Evolutionary conservation across 2,888 invertebrate genomes (phyloP).

Genomic region (Amiota mariae): DNA sequence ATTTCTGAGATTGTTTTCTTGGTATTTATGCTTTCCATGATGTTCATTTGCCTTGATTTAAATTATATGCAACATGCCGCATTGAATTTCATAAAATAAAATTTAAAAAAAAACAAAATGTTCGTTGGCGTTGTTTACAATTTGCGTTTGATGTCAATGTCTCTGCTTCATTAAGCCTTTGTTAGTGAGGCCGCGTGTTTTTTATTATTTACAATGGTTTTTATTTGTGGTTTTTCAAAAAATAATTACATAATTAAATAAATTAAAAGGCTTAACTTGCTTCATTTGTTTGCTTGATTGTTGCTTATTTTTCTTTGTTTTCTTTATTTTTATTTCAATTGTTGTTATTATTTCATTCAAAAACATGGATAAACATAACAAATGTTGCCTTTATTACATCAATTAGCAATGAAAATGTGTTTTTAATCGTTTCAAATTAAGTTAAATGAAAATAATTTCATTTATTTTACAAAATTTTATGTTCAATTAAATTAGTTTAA

Average conservation of each 20-base stretch:
- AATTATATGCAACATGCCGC: neutral
- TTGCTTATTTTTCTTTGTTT: too few species aligned
- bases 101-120: neutral
- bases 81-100: conserved; percentile 7
- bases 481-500: too few species aligned
- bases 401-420: conserved; percentile 61
- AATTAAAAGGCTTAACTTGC: conserved; percentile 27
- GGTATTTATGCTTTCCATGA: neutral
- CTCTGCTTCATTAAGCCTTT: conserved; percentile 23
- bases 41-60: conserved; percentile 20
- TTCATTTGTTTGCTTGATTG: neutral
- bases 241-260: conserved; percentile 14
- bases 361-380: neutral
- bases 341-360: conserved; percentile 5
- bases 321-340: neutral
- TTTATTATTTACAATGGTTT: conserved; percentile 18
- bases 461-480: too few species aligned
- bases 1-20: too few species aligned
- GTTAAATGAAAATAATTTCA: neutral
- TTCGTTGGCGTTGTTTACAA: neutral
- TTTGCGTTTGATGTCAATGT: neutral
- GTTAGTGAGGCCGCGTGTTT: neutral
- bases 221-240: conserved; percentile 8
- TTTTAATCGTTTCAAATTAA: conserved; percentile 60
- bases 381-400: conserved; percentile 9